Percentiles rank a stretch among this genome's conserved stretches.
Evolutionary conservation across 1,140 invertebrate genomes (phyloP).

Genomic region (Drosophila saltans): DNA sequence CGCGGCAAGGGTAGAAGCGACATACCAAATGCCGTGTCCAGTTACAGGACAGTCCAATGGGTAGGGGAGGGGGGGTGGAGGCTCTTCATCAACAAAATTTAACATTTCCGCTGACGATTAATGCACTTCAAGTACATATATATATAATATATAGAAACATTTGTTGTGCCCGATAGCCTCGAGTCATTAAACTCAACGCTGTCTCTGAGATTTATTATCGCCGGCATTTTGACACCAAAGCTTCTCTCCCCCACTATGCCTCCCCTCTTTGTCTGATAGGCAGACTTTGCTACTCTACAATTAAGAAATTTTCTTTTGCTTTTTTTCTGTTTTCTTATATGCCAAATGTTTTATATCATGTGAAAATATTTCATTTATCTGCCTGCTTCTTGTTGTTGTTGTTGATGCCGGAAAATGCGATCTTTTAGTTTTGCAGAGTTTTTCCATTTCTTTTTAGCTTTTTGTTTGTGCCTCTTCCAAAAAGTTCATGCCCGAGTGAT

Average conservation of each 20-base stretch:
- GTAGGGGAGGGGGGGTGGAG: no score
- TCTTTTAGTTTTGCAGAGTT: constrained; percentile 28
- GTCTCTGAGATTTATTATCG: constrained; percentile 37
- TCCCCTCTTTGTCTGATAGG: background rate
- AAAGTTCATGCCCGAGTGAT: constrained; percentile 77
- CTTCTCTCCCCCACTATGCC: background rate
- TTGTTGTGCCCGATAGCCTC: constrained; percentile 21
- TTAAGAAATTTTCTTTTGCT: constrained; percentile 35
- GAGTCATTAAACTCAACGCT: constrained; percentile 45
- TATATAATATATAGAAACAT: constrained; percentile 30
- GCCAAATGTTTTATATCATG: constrained; percentile 62
- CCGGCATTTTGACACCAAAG: constrained; percentile 40
- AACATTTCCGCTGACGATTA: constrained; percentile 64
- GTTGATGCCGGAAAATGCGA: constrained; percentile 31
- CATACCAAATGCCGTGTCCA: constrained; percentile 16
- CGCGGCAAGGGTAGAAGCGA: background rate
- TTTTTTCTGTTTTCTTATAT: constrained; percentile 16
- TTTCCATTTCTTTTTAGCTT: background rate
- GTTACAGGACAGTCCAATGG: constrained; percentile 62
- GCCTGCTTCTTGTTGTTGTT: constrained; percentile 13
- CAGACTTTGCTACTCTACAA: constrained; percentile 21
- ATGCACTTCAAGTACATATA: constrained; percentile 55
- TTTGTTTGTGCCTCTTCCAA: constrained; percentile 45
- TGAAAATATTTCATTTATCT: constrained; percentile 54
- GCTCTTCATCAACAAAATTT: background rate